Percentiles rank a stretch among this genome's conserved stretches.
Conservation (phyloP, 2,888 invertebrate genomes). For the Caenorhabditis panamensis region DNA sequence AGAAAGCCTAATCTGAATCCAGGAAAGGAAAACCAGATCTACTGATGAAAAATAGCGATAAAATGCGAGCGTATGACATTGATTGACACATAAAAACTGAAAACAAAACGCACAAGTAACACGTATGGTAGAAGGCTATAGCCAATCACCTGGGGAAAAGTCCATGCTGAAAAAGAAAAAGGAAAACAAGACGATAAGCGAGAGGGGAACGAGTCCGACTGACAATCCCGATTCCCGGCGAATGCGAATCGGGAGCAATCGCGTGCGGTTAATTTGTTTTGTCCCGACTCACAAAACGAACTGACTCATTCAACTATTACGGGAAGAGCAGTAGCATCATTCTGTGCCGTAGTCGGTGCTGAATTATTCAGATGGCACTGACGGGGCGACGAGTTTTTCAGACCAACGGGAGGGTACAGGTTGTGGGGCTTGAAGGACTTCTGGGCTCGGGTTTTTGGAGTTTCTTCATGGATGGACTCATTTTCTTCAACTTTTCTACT, state of each 20-base stretch:
- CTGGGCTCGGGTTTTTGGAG: too few species aligned
- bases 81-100: conserved; percentile 22
- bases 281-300: neutral
- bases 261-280: conserved; percentile 39
- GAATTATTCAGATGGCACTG: conserved; percentile 31
- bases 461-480: too few species aligned
- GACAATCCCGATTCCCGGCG: conserved; percentile 13
- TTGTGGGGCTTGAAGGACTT: too few species aligned
- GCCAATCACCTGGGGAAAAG: conserved; percentile 40
- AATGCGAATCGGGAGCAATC: too few species aligned
- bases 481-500: too few species aligned
- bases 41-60: conserved; percentile 31
- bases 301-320: conserved; percentile 17
- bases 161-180: neutral
- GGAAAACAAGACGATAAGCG: conserved; percentile 8
- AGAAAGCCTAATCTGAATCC: too few species aligned
- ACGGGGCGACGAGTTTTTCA: neutral
- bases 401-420: too few species aligned
- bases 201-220: neutral
- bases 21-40: neutral
- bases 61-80: conserved; percentile 8
- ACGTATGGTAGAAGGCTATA: neutral
- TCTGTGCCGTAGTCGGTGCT: conserved; percentile 4
- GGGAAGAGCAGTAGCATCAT: neutral
- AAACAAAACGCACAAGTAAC: neutral